A percentile compares a stretch with the other conserved stretches of the same genome.
Evolutionary conservation across 2,888 invertebrate species (phyloP).

Genomic region (Tinea trinotella): DNA sequence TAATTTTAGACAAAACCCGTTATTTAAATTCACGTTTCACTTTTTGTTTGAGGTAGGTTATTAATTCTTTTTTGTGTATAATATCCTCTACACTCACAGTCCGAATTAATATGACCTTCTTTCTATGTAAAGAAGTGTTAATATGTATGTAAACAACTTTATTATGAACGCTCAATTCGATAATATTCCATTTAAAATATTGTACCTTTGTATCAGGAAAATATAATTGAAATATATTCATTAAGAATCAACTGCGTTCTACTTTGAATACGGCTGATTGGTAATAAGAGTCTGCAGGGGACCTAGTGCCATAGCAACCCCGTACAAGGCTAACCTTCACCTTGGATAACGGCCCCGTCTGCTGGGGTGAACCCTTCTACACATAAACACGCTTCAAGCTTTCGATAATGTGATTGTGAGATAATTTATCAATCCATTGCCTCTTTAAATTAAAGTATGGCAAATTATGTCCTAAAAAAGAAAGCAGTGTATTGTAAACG

Average conservation of each 20-base stretch:
- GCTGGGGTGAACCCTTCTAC: conserved; percentile 24
- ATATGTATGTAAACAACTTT: neutral
- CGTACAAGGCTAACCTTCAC: conserved; percentile 43
- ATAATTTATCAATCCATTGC: neutral
- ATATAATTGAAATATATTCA: neutral
- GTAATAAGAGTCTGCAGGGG: conserved; percentile 12
- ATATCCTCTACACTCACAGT: neutral
- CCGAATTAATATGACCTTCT: conserved; percentile 7
- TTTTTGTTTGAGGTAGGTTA: conserved; percentile 11
- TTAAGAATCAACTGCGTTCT: neutral
- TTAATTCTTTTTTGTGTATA: neutral
- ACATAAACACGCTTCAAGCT: neutral
- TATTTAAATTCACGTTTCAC: neutral
- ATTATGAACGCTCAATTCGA: neutral
- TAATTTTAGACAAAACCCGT: neutral
- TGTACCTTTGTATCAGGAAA: neutral
- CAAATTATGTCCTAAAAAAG: too few relatives aligned
- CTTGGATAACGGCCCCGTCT: conserved; percentile 44
- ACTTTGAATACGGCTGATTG: conserved; percentile 13
- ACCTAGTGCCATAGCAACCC: conserved; percentile 35
- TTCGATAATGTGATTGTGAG: neutral
- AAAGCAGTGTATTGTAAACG: too few relatives aligned
- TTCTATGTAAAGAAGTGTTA: conserved; percentile 4
- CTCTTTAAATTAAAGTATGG: too few relatives aligned
- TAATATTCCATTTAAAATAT: neutral